Evolutionary conservation across 2,888 invertebrate species (phyloP).

Genomic region (Caenorhabditis panamensis): DNA sequence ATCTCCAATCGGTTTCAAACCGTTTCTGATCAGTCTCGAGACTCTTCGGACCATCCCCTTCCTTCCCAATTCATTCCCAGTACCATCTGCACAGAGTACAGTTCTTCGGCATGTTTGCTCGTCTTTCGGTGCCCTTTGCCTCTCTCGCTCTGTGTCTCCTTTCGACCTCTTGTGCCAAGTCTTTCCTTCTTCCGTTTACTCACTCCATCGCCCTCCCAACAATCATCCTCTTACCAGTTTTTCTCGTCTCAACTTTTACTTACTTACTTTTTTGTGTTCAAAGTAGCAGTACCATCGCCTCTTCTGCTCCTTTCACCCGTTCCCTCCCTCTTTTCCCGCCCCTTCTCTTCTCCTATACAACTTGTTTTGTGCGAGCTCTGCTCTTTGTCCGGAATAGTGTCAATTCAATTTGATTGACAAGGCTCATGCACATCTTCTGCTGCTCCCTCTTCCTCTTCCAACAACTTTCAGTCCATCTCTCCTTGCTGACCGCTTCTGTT

Average conservation of each 20-base stretch:
- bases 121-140: constrained; percentile 49
- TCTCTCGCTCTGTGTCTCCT: constrained; percentile 36
- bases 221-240: constrained; percentile 47
- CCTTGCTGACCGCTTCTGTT: constrained; percentile 1
- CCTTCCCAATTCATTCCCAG: not conserved
- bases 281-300: constrained; percentile 42
- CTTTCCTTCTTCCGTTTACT: constrained; percentile 39
- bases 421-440: constrained; percentile 49
- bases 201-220: constrained; percentile 23
- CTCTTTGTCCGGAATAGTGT: constrained; percentile 59
- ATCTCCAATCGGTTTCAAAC: constrained; percentile 1
- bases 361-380: constrained; percentile 41
- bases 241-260: constrained; percentile 41
- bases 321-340: constrained; percentile 4
- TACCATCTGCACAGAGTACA: constrained; percentile 27
- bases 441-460: constrained; percentile 15
- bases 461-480: constrained; percentile 31
- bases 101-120: constrained; percentile 55
- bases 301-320: constrained; percentile 13
- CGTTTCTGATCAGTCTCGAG: constrained; percentile 9
- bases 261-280: constrained; percentile 43
- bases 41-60: not conserved
- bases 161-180: constrained; percentile 51
- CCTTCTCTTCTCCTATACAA: constrained; percentile 44
- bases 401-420: constrained; percentile 64